Evolutionary conservation across 2,888 invertebrate species (phyloP), one percentile per base, ranked within the genome.

Genomic region (Pediacus dermestoides): DNA sequence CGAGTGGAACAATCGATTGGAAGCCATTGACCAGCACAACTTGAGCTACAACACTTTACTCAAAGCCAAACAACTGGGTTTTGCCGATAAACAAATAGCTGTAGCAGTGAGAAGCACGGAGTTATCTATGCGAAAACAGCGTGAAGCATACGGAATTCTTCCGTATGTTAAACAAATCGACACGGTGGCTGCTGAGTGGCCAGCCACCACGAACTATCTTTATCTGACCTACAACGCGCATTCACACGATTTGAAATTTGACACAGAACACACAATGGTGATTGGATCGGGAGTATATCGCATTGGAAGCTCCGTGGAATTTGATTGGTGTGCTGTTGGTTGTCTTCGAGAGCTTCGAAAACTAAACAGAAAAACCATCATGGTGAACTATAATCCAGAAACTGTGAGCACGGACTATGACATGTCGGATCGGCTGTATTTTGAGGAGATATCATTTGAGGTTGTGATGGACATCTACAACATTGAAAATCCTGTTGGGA

Each of bases 321-420:
- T 99, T 68, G 99, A 99, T 72, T 99, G 96, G 88, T 99, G 97
- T 65, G 96, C 97, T 10, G 97, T 99, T 0, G 91, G 95, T 22
- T 99, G 97, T 63, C 75, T 97, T 28, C 76, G 90, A 39, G 95
- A 99, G 67, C 71, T 99, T 8, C 77, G 91, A 50, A 85, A 87
- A 65, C 77, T 95, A 42, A 86, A 85, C 1, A 83, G 81, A 52
- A 87, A 90, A 55, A 97, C 97, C 0, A 90, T 99, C 16, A 99
- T 99, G 96, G 80, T 99, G 1, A 99, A 99, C 70, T 99, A 93
- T 64, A 99, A 99, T 70, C 99, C 99, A 0, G 99, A 99, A 73
- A 99, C 99, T 0, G 99, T 99, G 2, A 95, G 95, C 67, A 99
- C 99, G 1, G 99, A 99, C 70, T 99, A 99, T 63, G 99, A 99